Evolutionary conservation across 2,113 vertebrate genomes (phyloP).

Genomic region (Bubo bubo): DNA sequence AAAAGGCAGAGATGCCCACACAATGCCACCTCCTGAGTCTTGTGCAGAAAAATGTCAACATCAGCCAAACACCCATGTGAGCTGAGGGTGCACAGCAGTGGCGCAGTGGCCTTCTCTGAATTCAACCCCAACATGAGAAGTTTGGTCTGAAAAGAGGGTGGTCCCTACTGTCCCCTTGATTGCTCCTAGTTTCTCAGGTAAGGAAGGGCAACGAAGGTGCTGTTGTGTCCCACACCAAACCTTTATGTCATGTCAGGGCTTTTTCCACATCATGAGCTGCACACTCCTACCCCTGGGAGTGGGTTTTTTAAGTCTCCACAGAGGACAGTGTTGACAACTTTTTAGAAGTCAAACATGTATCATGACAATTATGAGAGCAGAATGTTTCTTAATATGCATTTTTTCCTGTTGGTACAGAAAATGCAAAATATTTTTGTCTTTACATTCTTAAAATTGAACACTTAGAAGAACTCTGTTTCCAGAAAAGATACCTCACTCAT

Average conservation of each 20-base stretch:
- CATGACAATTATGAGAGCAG: fast-evolving
- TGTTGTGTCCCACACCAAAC: neutral
- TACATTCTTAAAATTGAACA: neutral
- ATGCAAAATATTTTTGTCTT: neutral
- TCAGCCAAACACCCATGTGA: fast-evolving
- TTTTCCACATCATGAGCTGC: neutral
- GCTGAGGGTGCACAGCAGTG: fast-evolving
- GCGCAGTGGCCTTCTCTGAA: fast-evolving
- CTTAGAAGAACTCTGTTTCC: neutral
- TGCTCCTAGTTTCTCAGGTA: neutral
- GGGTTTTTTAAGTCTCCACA: neutral
- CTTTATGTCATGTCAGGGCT: fast-evolving
- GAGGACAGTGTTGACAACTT: neutral
- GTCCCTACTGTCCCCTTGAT: fast-evolving
- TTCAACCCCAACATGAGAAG: fast-evolving
- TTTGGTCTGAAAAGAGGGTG: neutral
- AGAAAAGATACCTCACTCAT: neutral
- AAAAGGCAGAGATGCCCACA: neutral
- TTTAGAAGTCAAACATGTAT: neutral
- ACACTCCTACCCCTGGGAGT: neutral
- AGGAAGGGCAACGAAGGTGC: neutral
- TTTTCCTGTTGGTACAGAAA: neutral
- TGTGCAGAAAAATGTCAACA: fast-evolving
- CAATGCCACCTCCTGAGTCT: neutral
- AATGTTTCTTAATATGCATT: neutral